Evolutionary conservation across 2,888 invertebrate species (phyloP).

Genomic region (Masnerella sp.): DNA sequence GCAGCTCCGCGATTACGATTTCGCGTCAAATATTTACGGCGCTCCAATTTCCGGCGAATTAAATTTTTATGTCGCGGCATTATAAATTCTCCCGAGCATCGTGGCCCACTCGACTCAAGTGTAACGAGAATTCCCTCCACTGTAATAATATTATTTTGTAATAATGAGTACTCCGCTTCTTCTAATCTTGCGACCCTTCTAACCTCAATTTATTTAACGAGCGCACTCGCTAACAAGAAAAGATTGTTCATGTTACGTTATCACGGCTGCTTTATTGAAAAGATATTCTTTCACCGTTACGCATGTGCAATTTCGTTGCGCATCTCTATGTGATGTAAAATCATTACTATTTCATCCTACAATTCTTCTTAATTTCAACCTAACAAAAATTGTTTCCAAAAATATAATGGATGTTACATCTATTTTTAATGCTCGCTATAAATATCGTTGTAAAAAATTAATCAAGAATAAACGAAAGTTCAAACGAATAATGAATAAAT

Average conservation of each 20-base stretch:
- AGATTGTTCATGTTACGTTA: conserved; percentile 39
- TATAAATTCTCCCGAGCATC: conserved; percentile 30
- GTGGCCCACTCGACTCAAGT: conserved; percentile 34
- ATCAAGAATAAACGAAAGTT: too few relatives aligned
- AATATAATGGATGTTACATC: too few relatives aligned
- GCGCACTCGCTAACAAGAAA: conserved; percentile 49
- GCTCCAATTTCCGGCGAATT: conserved; percentile 41
- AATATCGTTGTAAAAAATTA: too few relatives aligned
- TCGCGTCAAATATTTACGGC: conserved; percentile 42
- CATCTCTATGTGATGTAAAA: too few relatives aligned
- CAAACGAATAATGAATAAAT: too few relatives aligned
- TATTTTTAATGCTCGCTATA: too few relatives aligned
- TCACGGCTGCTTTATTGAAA: too few relatives aligned
- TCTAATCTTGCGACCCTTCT: conserved; percentile 49
- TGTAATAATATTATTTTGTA: conserved; percentile 54
- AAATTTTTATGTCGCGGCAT: conserved; percentile 40
- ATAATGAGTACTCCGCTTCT: conserved; percentile 42
- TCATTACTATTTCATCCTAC: too few relatives aligned
- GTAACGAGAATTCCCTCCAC: conserved; percentile 44
- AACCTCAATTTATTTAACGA: conserved; percentile 52
- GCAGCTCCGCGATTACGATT: conserved; percentile 28
- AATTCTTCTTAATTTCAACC: too few relatives aligned
- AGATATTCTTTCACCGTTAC: too few relatives aligned
- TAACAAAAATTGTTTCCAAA: too few relatives aligned
- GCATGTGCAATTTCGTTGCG: too few relatives aligned